Percentiles rank a stretch among this genome's conserved stretches.
Evolutionary conservation across 35 echinoderm and acorn worm genomes (phyloP).

Genomic region (Chiridota heheva): DNA sequence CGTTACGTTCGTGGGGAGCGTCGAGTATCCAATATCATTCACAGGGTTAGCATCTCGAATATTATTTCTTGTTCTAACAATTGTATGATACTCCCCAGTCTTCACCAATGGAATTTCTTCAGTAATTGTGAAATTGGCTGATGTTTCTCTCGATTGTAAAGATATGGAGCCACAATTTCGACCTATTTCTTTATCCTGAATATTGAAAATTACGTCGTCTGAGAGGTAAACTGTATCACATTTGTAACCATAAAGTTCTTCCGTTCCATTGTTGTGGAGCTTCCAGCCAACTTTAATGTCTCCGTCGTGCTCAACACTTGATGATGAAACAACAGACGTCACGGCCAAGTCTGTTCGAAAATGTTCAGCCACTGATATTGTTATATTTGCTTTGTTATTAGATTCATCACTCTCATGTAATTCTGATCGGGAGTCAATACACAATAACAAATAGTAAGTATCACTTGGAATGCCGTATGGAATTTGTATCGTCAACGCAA

Average conservation of each 20-base stretch:
- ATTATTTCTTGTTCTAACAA: conserved; percentile 60
- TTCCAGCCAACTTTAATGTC: conserved; percentile 37
- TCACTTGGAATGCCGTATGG: conserved; percentile 52
- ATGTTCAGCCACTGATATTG: neutral
- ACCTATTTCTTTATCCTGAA: conserved; percentile 53
- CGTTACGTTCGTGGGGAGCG: neutral
- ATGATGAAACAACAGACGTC: conserved; percentile 16
- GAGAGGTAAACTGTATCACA: conserved; percentile 62
- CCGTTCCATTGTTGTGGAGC: conserved; percentile 39
- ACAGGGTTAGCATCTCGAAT: conserved; percentile 39
- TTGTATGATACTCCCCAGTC: conserved; percentile 19
- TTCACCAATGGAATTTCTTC: conserved; percentile 27
- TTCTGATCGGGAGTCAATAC: conserved; percentile 44
- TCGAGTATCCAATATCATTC: conserved; percentile 49
- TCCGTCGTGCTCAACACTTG: neutral
- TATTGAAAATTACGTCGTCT: conserved; percentile 32
- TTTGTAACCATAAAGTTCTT: conserved; percentile 40
- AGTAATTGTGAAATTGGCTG: neutral
- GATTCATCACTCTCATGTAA: conserved; percentile 33
- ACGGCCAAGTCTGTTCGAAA: conserved; percentile 43
- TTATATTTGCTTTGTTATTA: conserved; percentile 36
- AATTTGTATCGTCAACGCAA: neutral
- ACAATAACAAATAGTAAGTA: conserved; percentile 41
- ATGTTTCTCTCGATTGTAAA: neutral
- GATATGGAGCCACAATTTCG: conserved; percentile 7